These are phyloP conservation scores for Arvicanthis niloticus DNA, from an alignment of 2,113 vertebrate species.

Conservation along the genomic window DNA sequence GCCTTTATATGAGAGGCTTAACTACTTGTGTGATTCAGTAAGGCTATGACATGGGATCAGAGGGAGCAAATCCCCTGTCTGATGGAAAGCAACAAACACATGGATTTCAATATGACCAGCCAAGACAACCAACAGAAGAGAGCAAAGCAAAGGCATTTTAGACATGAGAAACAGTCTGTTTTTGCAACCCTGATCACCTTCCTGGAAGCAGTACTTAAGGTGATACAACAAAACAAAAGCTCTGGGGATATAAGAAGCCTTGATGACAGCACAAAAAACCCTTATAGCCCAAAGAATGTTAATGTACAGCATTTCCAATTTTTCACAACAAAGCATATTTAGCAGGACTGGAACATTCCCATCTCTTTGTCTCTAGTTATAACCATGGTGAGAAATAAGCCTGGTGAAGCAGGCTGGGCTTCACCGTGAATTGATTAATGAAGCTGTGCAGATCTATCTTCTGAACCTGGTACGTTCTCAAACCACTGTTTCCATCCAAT, in stretches of 20 bases:
- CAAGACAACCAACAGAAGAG: constrained; percentile 3
- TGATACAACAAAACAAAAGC: neutral
- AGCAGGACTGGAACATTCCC: constrained; percentile 4
- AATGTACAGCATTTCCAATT: constrained; percentile 18
- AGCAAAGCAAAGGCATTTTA: constrained; percentile 55
- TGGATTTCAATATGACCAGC: constrained; percentile 1
- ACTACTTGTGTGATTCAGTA: constrained; percentile 34
- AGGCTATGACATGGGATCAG: neutral
- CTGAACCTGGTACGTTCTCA: neutral
- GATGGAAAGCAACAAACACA: neutral
- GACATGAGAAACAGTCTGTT: neutral
- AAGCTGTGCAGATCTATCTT: neutral
- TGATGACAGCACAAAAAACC: constrained; percentile 14
- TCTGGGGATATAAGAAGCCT: neutral
- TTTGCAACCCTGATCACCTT: constrained; percentile 48
- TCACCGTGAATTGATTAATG: neutral
- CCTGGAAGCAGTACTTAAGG: constrained; percentile 35
- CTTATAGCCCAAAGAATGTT: constrained; percentile 34
- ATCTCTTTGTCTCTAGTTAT: neutral
- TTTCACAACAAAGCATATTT: neutral
- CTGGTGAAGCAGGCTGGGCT: neutral
- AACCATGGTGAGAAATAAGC: neutral
- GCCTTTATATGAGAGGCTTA: constrained; percentile 16
- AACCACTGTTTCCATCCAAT: neutral
- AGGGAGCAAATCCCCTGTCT: neutral